Conservation (phyloP, 2,888 invertebrate genomes). For the Plutella xylostella region DNA sequence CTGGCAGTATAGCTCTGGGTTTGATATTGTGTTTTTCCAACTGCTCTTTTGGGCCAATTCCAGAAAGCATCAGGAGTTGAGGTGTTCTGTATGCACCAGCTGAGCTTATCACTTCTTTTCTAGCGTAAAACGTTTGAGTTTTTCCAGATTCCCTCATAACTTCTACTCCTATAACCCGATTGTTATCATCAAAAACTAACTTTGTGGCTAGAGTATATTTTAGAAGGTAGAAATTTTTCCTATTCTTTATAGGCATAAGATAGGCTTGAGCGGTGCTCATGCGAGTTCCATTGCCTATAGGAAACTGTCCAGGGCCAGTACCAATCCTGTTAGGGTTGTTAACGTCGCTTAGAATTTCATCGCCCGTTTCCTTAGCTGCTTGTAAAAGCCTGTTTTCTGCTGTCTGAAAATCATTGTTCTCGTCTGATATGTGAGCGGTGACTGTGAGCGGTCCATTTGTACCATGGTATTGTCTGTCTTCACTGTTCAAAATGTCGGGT, state of each 20-base stretch:
- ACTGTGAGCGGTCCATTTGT: neutral
- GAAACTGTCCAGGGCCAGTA: neutral
- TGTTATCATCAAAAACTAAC: slow-evolving; percentile 70
- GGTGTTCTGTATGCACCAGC: slow-evolving; percentile 88
- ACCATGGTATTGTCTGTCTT: neutral
- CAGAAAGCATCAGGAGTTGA: slow-evolving; percentile 87
- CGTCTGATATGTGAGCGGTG: neutral
- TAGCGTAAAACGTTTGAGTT: slow-evolving; percentile 73
- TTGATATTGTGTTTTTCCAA: slow-evolving; percentile 73
- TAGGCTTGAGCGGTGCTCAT: slow-evolving; percentile 25
- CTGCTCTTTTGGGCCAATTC: slow-evolving; percentile 75
- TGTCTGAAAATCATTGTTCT: too few species aligned
- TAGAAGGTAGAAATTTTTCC: slow-evolving; percentile 79
- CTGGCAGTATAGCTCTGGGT: slow-evolving; percentile 75
- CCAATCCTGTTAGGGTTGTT: neutral
- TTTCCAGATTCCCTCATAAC: slow-evolving; percentile 72
- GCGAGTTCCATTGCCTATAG: slow-evolving; percentile 1
- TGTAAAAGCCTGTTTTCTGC: neutral
- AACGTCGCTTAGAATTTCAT: neutral
- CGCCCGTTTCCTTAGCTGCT: neutral
- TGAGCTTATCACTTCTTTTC: slow-evolving; percentile 82
- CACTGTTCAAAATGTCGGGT: neutral
- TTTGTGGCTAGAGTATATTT: slow-evolving; percentile 78
- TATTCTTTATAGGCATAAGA: slow-evolving; percentile 23
- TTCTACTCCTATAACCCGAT: slow-evolving; percentile 75